Conservation (phyloP, 2,113 vertebrate species). For the Chaenogobius annularis region DNA sequence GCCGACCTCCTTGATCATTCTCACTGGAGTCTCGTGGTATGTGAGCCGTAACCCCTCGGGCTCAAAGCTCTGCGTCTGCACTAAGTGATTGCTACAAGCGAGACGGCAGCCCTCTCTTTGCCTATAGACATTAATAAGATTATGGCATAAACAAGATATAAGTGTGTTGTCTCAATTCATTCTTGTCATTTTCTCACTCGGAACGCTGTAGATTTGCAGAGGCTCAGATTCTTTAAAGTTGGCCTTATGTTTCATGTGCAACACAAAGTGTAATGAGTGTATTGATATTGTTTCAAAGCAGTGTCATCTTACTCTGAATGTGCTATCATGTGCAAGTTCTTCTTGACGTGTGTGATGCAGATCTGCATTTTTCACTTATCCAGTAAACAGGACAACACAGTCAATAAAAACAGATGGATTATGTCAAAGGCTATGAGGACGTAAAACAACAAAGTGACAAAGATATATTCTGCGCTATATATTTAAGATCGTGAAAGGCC, state of each 20-base stretch:
- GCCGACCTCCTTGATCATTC: conserved; percentile 49
- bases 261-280: not conserved
- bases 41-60: conserved; percentile 46
- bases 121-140: conserved; percentile 43
- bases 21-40: conserved; percentile 39
- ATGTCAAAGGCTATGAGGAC: conserved; percentile 28
- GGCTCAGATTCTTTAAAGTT: not conserved
- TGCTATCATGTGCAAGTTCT: conserved; percentile 8
- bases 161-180: conserved; percentile 41
- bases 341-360: conserved; percentile 30
- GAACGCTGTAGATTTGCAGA: conserved; percentile 16
- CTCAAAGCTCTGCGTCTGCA: conserved; percentile 42
- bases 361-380: conserved; percentile 29
- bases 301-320: conserved; percentile 37
- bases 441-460: conserved; percentile 35
- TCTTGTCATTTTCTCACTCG: conserved; percentile 27
- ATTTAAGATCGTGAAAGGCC: conserved; percentile 43
- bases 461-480: conserved; percentile 35
- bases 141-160: conserved; percentile 42
- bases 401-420: conserved; percentile 46
- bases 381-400: conserved; percentile 17
- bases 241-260: conserved; percentile 4
- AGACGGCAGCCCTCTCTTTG: conserved; percentile 35
- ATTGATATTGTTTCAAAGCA: conserved; percentile 30
- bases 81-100: conserved; percentile 42